phyloP scores from a whole-genome alignment of 2,113 vertebrate genomes.

The Canis aureus region DNA sequence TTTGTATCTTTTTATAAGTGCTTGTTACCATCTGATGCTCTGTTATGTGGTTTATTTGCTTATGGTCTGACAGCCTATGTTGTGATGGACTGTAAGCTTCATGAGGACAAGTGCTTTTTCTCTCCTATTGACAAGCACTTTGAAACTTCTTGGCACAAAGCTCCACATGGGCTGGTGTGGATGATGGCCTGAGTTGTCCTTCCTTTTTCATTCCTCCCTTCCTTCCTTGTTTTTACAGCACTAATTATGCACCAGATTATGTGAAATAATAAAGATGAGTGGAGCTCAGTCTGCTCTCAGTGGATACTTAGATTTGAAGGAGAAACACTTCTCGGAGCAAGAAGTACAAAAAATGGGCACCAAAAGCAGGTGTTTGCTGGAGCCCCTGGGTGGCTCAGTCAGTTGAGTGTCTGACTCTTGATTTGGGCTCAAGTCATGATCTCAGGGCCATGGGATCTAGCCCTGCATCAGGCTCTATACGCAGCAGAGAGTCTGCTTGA shows the following conservation, averaged over 20 bases:
- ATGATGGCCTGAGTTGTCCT: background rate
- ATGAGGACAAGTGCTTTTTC: background rate
- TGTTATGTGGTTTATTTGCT: background rate
- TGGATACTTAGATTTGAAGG: background rate
- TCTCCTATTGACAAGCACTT: background rate
- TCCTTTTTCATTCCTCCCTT: background rate
- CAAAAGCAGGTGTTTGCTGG: background rate
- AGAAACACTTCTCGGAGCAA: background rate
- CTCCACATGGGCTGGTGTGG: background rate
- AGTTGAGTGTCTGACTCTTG: background rate
- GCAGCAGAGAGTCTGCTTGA: background rate
- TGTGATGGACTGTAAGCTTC: background rate
- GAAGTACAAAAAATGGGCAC: background rate
- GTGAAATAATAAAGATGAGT: background rate
- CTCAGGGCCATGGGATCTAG: background rate
- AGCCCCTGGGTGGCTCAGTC: background rate
- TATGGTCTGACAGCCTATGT: background rate
- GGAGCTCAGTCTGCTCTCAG: background rate
- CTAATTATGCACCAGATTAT: background rate
- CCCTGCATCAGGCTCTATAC: background rate
- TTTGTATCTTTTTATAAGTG: background rate
- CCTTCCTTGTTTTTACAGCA: background rate
- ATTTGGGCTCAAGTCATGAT: background rate
- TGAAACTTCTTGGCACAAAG: background rate
- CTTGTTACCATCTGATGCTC: background rate